These are phyloP conservation scores for Venturia canescens DNA, from an alignment of 1,140 invertebrate species.

Conservation along the genomic window DNA sequence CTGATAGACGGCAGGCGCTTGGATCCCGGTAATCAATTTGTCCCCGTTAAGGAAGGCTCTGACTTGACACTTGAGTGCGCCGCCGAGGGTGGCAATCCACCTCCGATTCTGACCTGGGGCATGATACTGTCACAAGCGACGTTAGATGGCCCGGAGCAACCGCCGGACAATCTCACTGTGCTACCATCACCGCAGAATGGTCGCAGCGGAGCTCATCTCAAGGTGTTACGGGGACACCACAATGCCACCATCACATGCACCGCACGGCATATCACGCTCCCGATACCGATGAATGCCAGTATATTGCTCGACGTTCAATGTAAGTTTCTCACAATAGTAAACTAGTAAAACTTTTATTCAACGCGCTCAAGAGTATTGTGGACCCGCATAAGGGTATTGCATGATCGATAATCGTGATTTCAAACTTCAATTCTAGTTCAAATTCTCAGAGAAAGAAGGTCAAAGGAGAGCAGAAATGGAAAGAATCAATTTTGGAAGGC, in stretches of 20 bases:
- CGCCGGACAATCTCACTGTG: constrained; percentile 74
- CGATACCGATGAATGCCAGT: constrained; percentile 83
- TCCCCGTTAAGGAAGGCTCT: constrained; percentile 88
- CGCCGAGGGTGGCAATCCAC: constrained; percentile 89
- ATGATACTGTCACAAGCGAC: constrained; percentile 79
- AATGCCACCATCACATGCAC: constrained; percentile 86
- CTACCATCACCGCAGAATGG: constrained; percentile 76
- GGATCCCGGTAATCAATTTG: constrained; percentile 89
- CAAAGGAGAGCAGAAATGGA: too few species aligned
- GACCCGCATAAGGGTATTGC: too few species aligned
- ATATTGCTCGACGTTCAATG: constrained; percentile 88
- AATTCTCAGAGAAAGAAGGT: too few species aligned
- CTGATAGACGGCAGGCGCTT: constrained; percentile 87
- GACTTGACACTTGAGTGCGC: constrained; percentile 88
- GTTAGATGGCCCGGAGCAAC: constrained; percentile 77
- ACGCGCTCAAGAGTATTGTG: too few species aligned
- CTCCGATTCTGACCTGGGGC: constrained; percentile 85
- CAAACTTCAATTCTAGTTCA: too few species aligned
- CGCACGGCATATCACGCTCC: constrained; percentile 83
- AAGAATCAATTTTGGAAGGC: too few species aligned
- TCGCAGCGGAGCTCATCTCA: constrained; percentile 81
- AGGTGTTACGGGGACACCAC: constrained; percentile 84
- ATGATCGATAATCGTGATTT: too few species aligned
- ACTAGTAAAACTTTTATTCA: too few species aligned
- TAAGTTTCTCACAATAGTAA: constrained; percentile 77